Base-by-base conservation (phyloP, 2,113 vertebrate species). In the Gobio gobio region DNA sequence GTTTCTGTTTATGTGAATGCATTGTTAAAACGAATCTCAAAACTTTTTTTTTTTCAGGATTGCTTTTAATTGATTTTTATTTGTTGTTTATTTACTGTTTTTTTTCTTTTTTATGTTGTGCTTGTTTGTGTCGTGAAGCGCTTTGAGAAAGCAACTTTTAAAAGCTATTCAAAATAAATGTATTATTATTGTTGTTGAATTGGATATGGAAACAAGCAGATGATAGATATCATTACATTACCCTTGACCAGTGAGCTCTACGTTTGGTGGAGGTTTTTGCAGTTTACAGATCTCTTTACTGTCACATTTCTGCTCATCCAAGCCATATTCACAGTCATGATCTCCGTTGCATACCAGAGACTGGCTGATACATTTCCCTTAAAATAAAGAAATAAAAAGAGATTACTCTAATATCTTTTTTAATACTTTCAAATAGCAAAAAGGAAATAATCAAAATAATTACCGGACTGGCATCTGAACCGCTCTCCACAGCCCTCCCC, bases 391-490 rank as follows among this genome's bases (percentile, higher is more conserved):
- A 96, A 16, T 5, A 63, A 18, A 73, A 13, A 86, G 47, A 79
- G 33, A 80, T 33, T 29, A 29, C 74, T 20, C 14, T 20, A 58
- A 12, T n/a, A 20, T 24, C 43, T 47, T 29, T 74, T n/a, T 45
- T 9, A 66, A 66, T 40, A 45, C 13, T 2, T 58, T 77, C 0
- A 40, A 77, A 77, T 10, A 36, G 26, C 18, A 10, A 70, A 59
- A 22, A 80, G n/a, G 10, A 0, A 2, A 9, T 64, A 64, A 29
- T 16, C 43, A 47, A 59, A 61, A 61, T 5, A 40, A 10, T 26
- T 93, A 98, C 97, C 97, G 90, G 97, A 98, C 83, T 88, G 92
- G 89, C 97, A 99, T 47, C 95, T 94, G 90, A 98, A 99, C 22
- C 96, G 93, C 56, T 94, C 90, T 86, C 95, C 96, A 89, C 97